Evolutionary conservation across 1,140 invertebrate species (phyloP).

Genomic region (Homarus americanus): DNA sequence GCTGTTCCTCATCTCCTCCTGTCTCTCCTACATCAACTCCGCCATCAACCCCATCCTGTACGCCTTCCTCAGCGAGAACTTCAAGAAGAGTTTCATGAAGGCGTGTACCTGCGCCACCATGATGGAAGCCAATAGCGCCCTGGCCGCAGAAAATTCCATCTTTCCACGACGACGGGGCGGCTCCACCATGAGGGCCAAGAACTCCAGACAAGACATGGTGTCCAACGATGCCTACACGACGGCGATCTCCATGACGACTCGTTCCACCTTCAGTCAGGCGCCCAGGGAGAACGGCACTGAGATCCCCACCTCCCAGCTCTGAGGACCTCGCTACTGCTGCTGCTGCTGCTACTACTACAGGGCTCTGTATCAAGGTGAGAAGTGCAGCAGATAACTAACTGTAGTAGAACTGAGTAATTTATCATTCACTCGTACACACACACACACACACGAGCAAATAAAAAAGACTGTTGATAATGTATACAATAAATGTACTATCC

Average conservation of each 20-base stretch:
- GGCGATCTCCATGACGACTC: slow-evolving; percentile 36
- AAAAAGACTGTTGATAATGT: too few relatives aligned
- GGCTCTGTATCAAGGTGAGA: too few relatives aligned
- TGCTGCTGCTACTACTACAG: not conserved
- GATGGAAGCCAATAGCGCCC: slow-evolving; percentile 89
- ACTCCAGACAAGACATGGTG: slow-evolving; percentile 29
- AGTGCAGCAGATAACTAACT: too few relatives aligned
- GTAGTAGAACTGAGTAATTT: too few relatives aligned
- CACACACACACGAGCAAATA: too few relatives aligned
- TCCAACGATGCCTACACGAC: slow-evolving; percentile 21
- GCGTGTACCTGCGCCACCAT: slow-evolving; percentile 80
- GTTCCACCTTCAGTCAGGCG: not conserved
- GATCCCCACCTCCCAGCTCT: slow-evolving; percentile 25
- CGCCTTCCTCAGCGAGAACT: slow-evolving; percentile 95
- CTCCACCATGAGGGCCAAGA: slow-evolving; percentile 77
- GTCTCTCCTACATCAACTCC: slow-evolving; percentile 96
- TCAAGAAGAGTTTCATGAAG: slow-evolving; percentile 96
- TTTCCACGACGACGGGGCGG: slow-evolving; percentile 83
- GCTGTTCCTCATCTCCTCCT: slow-evolving; percentile 89
- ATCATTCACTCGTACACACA: too few relatives aligned
- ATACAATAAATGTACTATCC: too few relatives aligned
- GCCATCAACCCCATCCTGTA: slow-evolving; percentile 98
- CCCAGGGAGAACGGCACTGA: slow-evolving; percentile 21
- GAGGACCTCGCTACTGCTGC: not conserved
- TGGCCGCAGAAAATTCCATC: slow-evolving; percentile 93